Evolutionary conservation across 2,797 vertebrate species (phyloP).

Genomic region (Dryobates pubescens): DNA sequence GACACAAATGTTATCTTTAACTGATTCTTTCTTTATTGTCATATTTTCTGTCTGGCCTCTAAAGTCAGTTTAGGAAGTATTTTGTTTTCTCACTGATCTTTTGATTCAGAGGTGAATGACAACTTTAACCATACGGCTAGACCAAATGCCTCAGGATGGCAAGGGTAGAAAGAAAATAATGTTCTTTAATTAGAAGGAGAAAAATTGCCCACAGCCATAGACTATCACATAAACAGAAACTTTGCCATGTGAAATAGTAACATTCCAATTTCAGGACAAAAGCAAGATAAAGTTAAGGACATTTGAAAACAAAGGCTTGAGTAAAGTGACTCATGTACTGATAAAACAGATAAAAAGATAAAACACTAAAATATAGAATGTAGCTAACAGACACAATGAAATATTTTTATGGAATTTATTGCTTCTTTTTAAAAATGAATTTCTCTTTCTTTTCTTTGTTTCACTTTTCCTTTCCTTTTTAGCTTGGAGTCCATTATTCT

Average conservation of each 20-base stretch:
- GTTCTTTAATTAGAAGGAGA: slow-evolving; percentile 61
- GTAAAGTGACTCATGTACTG: slow-evolving; percentile 24
- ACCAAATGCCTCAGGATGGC: slow-evolving; percentile 39
- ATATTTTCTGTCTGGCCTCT: slow-evolving; percentile 21
- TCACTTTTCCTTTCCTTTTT: neutral
- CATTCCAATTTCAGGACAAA: slow-evolving; percentile 56
- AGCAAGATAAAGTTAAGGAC: slow-evolving; percentile 65
- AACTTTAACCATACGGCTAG: slow-evolving; percentile 40
- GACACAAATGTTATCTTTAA: slow-evolving; percentile 32
- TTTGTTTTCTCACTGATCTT: slow-evolving; percentile 49
- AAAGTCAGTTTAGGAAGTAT: slow-evolving; percentile 9
- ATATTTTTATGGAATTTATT: neutral
- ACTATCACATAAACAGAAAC: slow-evolving; percentile 44
- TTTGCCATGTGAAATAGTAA: slow-evolving; percentile 33
- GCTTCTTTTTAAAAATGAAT: neutral
- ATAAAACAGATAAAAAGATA: slow-evolving; percentile 52
- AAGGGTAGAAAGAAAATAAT: slow-evolving; percentile 6
- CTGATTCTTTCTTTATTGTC: slow-evolving; percentile 19
- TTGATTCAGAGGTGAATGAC: slow-evolving; percentile 55
- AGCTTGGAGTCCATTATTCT: slow-evolving; percentile 42
- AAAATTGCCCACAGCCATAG: slow-evolving; percentile 52
- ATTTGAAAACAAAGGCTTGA: slow-evolving; percentile 54
- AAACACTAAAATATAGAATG: slow-evolving; percentile 1
- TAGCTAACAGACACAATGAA: neutral
- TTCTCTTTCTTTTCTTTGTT: slow-evolving; percentile 34